phyloP scores from a whole-genome alignment of 2,797 vertebrate genomes.

The Galaxias olidus region DNA sequence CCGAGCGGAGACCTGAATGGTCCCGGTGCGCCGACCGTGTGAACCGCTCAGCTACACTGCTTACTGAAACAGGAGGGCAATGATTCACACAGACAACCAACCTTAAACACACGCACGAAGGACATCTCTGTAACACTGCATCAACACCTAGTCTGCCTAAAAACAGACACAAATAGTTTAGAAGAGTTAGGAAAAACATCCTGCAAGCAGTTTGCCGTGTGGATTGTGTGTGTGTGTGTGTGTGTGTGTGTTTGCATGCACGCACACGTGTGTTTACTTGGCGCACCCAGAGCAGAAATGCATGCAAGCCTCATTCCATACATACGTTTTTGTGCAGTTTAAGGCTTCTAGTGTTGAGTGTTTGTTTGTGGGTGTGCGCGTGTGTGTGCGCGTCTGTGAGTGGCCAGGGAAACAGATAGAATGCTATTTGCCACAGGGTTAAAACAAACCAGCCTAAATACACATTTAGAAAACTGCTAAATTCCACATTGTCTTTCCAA shows the following conservation, averaged over 20 bases:
- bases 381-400: neutral
- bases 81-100: neutral
- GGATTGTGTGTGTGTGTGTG: neutral
- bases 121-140: neutral
- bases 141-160: conserved; percentile 1
- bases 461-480: neutral
- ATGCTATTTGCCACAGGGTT: conserved; percentile 8
- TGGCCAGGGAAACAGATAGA: neutral
- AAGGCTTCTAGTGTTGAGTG: neutral
- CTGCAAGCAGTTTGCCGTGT: neutral
- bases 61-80: no score
- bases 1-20: no score
- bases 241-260: neutral
- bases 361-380: conserved; percentile 11
- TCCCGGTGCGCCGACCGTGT: no score
- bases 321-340: conserved; percentile 17
- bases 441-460: neutral
- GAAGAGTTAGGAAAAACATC: neutral
- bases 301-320: conserved; percentile 52
- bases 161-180: conserved; percentile 1
- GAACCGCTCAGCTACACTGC: no score
- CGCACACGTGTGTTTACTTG: conserved; percentile 1
- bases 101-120: conserved; percentile 1
- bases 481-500: no score
- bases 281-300: conserved; percentile 53